phyloP scores from a whole-genome alignment of 2,113 vertebrate genomes.

The Elephantulus edwardii region DNA sequence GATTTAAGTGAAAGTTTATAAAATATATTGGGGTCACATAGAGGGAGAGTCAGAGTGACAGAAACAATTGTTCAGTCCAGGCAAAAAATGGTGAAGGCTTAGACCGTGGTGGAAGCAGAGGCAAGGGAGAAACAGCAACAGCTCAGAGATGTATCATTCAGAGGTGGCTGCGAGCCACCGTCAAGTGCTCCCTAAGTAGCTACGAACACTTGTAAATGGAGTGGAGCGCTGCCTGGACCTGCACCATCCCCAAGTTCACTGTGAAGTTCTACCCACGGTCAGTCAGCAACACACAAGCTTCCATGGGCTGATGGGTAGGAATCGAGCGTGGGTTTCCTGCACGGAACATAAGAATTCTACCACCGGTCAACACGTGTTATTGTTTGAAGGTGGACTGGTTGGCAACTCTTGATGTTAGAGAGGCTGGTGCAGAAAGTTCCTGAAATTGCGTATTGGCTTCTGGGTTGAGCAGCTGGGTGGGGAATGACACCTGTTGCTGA shows the following conservation, averaged over 20 bases:
- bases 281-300: neutral
- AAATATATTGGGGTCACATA: no score
- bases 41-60: no score
- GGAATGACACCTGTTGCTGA: accelerated
- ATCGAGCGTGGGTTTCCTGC: neutral
- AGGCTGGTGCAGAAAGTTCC: neutral
- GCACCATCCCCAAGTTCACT: neutral
- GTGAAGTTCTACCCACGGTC: neutral
- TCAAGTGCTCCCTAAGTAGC: neutral
- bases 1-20: no score
- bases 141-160: neutral
- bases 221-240: neutral
- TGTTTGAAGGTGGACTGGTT: neutral
- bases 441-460: neutral
- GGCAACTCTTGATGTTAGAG: neutral
- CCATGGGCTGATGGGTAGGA: neutral
- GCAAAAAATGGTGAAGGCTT: no score
- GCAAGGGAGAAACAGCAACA: neutral
- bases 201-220: accelerated
- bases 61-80: neutral
- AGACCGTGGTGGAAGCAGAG: no score
- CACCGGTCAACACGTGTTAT: neutral
- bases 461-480: neutral
- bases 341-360: neutral
- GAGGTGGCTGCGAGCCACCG: no score